Conservation (phyloP, 2,113 vertebrate species). For the Gorilla gorilla region DNA sequence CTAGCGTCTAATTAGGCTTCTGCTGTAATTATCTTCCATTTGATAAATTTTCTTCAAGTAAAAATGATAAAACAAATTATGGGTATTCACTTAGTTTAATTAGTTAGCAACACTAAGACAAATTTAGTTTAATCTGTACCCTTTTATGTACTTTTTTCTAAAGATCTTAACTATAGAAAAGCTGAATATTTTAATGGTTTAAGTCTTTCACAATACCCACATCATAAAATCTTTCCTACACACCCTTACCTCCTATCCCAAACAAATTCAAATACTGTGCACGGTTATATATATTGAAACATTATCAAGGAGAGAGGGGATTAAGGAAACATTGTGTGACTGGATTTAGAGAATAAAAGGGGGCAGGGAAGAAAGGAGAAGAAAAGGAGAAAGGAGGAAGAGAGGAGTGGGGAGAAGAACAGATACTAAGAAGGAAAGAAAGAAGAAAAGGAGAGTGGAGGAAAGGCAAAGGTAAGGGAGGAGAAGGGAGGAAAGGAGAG, state of each 20-base stretch:
- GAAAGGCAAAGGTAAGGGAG: too few relatives aligned
- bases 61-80: slow-evolving; percentile 73
- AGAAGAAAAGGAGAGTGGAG: too few relatives aligned
- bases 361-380: accelerated
- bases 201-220: not conserved
- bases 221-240: slow-evolving; percentile 10
- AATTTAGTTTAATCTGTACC: slow-evolving; percentile 44
- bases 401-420: not conserved
- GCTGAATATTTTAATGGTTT: not conserved
- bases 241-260: not conserved
- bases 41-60: slow-evolving; percentile 70
- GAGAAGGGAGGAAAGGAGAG: not conserved
- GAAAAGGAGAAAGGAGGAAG: not conserved
- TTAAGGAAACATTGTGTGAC: not conserved
- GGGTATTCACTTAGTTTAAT: slow-evolving; percentile 63
- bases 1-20: slow-evolving; percentile 64
- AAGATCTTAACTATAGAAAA: slow-evolving; percentile 34
- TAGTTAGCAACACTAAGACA: slow-evolving; percentile 11
- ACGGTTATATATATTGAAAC: not conserved
- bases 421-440: not conserved
- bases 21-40: slow-evolving; percentile 67
- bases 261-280: not conserved
- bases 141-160: slow-evolving; percentile 35
- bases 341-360: not conserved
- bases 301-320: not conserved